Evolutionary conservation across 1,140 invertebrate genomes (phyloP).

Genomic region (Diorhabda sublineata): DNA sequence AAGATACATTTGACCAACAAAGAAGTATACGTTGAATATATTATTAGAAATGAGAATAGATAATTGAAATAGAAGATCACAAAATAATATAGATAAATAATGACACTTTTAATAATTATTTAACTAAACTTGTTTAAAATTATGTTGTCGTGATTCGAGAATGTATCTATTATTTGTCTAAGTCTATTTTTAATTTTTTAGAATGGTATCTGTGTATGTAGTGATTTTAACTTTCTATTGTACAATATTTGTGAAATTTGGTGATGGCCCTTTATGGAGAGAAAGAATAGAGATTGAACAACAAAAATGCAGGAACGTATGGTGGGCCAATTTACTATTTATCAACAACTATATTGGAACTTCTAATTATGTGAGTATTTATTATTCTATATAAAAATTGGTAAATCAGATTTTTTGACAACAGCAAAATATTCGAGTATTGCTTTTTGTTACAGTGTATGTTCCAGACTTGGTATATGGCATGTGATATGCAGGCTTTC

Average conservation of each 20-base stretch:
- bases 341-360: constrained; percentile 77
- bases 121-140: no score
- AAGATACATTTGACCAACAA: no score
- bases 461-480: constrained; percentile 86
- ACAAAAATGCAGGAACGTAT: constrained; percentile 63
- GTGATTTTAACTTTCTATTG: constrained; percentile 67
- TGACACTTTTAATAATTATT: no score
- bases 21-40: no score
- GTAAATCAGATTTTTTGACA: neutral
- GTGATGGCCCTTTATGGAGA: constrained; percentile 65
- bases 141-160: no score
- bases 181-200: constrained; percentile 39
- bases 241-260: constrained; percentile 62
- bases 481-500: constrained; percentile 83
- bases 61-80: no score
- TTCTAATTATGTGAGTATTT: constrained; percentile 56
- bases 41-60: no score
- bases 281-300: constrained; percentile 57
- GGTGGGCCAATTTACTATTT: constrained; percentile 83
- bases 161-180: no score
- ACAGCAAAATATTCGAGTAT: neutral
- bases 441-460: constrained; percentile 63
- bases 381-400: neutral
- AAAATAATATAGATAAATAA: no score
- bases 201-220: constrained; percentile 66